These are phyloP conservation scores for Nesospiza acunhae DNA, from an alignment of 2,113 vertebrate species.

Conservation along the genomic window DNA sequence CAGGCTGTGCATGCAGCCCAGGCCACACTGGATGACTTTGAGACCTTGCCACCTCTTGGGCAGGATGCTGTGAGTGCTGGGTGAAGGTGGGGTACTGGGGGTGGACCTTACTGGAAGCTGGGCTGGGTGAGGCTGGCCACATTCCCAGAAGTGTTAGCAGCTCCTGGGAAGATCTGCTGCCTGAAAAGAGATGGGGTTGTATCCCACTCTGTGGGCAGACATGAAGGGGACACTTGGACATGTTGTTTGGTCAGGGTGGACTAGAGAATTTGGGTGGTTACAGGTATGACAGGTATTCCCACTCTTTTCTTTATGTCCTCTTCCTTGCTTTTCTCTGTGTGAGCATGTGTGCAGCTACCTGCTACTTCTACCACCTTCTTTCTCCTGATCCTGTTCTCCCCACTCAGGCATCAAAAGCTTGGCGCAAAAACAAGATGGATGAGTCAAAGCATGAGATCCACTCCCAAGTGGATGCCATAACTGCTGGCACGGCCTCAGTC, in stretches of 20 bases:
- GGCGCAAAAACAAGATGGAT: conserved; percentile 98
- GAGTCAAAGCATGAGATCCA: conserved; percentile 98
- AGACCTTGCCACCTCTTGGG: conserved; percentile 89
- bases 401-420: conserved; percentile 91
- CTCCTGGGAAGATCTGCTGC: background rate
- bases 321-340: background rate
- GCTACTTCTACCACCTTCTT: background rate
- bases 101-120: background rate
- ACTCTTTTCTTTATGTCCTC: background rate
- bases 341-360: background rate
- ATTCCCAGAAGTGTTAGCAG: background rate
- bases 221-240: background rate
- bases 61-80: conserved; percentile 89
- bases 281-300: background rate
- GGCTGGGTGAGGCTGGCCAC: background rate
- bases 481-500: conserved; percentile 94
- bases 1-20: conserved; percentile 94
- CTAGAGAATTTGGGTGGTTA: background rate
- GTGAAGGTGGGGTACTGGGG: background rate
- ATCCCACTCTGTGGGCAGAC: background rate
- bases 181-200: background rate
- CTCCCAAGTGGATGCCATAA: conserved; percentile 98
- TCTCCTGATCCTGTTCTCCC: background rate
- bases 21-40: conserved; percentile 89
- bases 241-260: background rate